Base-by-base conservation (phyloP, 1,140 invertebrate species). In the Ostrea edulis region DNA sequence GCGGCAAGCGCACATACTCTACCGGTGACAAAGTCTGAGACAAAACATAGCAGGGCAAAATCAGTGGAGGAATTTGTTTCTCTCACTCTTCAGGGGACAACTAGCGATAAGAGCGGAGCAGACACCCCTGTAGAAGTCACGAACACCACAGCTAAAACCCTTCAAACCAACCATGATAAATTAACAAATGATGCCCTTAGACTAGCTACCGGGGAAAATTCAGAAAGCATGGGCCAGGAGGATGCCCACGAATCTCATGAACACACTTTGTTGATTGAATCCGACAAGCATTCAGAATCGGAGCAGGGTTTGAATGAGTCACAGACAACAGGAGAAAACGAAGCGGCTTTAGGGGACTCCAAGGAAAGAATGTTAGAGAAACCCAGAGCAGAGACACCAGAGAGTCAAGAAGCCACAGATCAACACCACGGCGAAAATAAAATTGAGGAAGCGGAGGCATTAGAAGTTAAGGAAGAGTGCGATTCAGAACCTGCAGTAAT, bases 171-270 rank as follows among this genome's bases (percentile, higher is more conserved):
- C 12, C 25, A 35, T 14, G 68, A 77, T 29, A 12, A 77, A 12
- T 14, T 12, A 12, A 25, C 68, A 77, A 14, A 35, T 17, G 68
- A 77, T 8, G 14, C 68, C 7, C 12, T 25, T 20, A 20, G 55
- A 62, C 55, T 62, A 77, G 22, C 25, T 11, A 25, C 29, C 8
- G 25, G 12, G 35, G 68, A 77, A 35, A 22, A 77, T 14, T 9
- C 25, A 35, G 68, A 71, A 22, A 25, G 8, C 8, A 22, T 29
- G 2, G 29, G 25, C 22, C 68, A 77, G 17, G 68, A 77, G 14
- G 68, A 77, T 77, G 68, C 68, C 25, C 68, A 77, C 35, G 68
- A 8, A 77, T 29, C 25, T 29, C 68, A 77, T 35, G 68, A 77
- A 17, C 25, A 77, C 12, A 77, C 25, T 29, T 14, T 77, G 68